These are phyloP conservation scores for Polymixis lichenea DNA, from an alignment of 2,888 invertebrate species.

Conservation along the genomic window DNA sequence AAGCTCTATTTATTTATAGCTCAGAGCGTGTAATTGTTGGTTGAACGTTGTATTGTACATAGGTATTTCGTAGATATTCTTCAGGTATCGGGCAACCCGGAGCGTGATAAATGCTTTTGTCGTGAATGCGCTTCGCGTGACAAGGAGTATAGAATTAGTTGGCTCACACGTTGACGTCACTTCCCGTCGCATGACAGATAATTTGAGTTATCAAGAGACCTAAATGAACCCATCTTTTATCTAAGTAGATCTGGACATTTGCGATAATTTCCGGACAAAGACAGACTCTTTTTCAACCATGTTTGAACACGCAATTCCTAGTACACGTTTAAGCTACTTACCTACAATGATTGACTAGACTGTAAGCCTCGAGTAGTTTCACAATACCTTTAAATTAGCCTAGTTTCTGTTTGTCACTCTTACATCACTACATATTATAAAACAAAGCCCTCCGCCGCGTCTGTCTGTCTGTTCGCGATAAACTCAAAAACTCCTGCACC, in stretches of 20 bases:
- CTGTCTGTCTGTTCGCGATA: no score
- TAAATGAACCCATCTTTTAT: constrained; percentile 61
- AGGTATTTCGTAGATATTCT: constrained; percentile 1
- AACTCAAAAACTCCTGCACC: no score
- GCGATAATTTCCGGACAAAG: constrained; percentile 46
- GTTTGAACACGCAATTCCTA: constrained; percentile 21
- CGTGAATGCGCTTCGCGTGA: constrained; percentile 66
- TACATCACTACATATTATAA: no score
- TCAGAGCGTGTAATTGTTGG: constrained; percentile 30
- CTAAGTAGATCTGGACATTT: constrained; percentile 55
- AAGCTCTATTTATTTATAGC: constrained; percentile 40
- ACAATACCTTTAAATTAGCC: constrained; percentile 16
- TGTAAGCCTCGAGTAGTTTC: neutral
- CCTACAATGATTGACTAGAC: neutral
- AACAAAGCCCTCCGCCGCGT: no score
- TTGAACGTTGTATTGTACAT: neutral
- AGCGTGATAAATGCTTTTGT: constrained; percentile 41
- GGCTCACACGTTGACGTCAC: constrained; percentile 63
- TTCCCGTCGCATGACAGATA: constrained; percentile 58
- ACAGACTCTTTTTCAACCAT: constrained; percentile 11
- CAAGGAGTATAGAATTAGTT: constrained; percentile 57
- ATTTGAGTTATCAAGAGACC: constrained; percentile 63
- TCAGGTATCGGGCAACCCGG: constrained; percentile 10
- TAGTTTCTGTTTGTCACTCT: neutral
- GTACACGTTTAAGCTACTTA: neutral